phyloP scores from a whole-genome alignment of 1,140 invertebrate species.

The Macrotrachela quadricornifera region DNA sequence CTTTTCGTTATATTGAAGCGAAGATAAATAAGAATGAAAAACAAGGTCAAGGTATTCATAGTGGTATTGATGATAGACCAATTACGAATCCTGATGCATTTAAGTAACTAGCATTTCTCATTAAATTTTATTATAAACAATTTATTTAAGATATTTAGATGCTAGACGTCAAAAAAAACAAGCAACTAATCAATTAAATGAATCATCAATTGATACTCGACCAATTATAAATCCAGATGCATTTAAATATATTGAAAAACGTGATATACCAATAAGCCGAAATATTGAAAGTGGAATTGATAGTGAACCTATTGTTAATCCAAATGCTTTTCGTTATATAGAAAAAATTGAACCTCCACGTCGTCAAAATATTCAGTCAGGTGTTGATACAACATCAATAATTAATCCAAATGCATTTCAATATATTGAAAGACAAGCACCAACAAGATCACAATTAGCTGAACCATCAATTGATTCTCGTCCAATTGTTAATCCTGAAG shows the following conservation, averaged over 20 bases:
- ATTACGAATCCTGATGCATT: slow-evolving; percentile 8
- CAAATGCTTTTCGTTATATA: background rate
- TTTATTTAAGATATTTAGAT: slow-evolving; percentile 18
- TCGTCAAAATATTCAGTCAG: background rate
- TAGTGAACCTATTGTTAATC: slow-evolving; percentile 4
- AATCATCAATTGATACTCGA: background rate
- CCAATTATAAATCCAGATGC: slow-evolving; percentile 7
- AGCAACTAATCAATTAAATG: background rate
- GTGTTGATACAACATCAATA: slow-evolving; percentile 2
- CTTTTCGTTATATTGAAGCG: slow-evolving; percentile 13
- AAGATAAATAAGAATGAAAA: slow-evolving; percentile 17
- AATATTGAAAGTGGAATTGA: slow-evolving; percentile 4
- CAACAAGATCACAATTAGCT: background rate
- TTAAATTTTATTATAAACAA: background rate
- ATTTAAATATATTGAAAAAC: slow-evolving; percentile 30
- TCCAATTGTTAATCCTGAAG: slow-evolving; percentile 6
- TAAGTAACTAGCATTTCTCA: background rate
- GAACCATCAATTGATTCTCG: background rate
- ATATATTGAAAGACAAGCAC: background rate
- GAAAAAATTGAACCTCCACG: background rate
- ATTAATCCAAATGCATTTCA: slow-evolving; percentile 6
- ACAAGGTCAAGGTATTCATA: slow-evolving; percentile 18
- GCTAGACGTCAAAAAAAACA: slow-evolving; percentile 30
- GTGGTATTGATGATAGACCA: slow-evolving; percentile 1
- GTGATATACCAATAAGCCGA: background rate